Evolutionary conservation across 2,888 invertebrate genomes (phyloP).

Genomic region (Rhingia rostrata): DNA sequence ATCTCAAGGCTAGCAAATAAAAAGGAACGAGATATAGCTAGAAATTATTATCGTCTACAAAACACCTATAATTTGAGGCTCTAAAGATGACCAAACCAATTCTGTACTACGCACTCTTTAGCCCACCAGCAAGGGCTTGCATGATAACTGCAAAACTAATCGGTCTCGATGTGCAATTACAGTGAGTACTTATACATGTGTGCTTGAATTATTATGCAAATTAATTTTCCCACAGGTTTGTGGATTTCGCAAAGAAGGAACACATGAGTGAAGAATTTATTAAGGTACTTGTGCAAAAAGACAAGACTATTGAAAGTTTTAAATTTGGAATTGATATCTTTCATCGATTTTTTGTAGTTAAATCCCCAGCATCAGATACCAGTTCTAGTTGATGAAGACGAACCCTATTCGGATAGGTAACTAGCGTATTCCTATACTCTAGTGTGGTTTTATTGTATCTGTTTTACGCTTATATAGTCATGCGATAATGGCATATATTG

Average conservation of each 20-base stretch:
- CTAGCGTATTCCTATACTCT: background rate
- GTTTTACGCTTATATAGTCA: slow-evolving; percentile 79
- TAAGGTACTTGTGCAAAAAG: slow-evolving; percentile 78
- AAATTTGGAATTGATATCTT: background rate
- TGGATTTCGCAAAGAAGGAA: slow-evolving; percentile 81
- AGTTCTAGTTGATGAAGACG: slow-evolving; percentile 84
- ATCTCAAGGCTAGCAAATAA: too few species aligned
- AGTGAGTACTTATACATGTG: slow-evolving; percentile 75
- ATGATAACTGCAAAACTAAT: slow-evolving; percentile 83
- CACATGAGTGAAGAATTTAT: slow-evolving; percentile 82
- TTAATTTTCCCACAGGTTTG: slow-evolving; percentile 80
- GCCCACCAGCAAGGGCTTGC: slow-evolving; percentile 84
- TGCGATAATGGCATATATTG: slow-evolving; percentile 84
- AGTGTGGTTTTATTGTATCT: too few species aligned
- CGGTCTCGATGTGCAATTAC: slow-evolving; percentile 82
- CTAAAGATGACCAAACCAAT: slow-evolving; percentile 78
- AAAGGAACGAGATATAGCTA: too few species aligned
- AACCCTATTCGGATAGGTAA: slow-evolving; percentile 84
- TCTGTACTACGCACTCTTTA: slow-evolving; percentile 82
- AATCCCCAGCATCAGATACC: slow-evolving; percentile 86
- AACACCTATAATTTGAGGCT: background rate
- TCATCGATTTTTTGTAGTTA: slow-evolving; percentile 80
- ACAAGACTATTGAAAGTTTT: background rate
- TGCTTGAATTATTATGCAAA: slow-evolving; percentile 38
- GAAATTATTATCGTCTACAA: background rate